Percentiles rank a stretch among this genome's conserved stretches.
phyloP scores from a whole-genome alignment of 2,888 invertebrate species.

The Myopa testacea region DNA sequence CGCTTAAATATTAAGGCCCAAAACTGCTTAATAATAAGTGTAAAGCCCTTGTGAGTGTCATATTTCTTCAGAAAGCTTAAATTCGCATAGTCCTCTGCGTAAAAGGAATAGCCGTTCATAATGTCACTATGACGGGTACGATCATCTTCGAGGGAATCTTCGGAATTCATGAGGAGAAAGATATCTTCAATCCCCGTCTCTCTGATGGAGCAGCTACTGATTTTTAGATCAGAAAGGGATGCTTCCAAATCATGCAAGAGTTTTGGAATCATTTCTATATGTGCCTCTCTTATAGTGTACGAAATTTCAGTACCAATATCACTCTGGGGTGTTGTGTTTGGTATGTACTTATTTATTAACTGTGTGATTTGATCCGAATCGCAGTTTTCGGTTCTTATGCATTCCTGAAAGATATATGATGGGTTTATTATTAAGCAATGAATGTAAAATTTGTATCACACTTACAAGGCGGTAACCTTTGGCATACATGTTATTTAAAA shows the following conservation, averaged over 20 bases:
- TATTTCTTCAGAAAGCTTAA: slow-evolving; percentile 24
- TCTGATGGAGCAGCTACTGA: slow-evolving; percentile 38
- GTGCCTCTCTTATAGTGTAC: slow-evolving; percentile 35
- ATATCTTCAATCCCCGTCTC: slow-evolving; percentile 42
- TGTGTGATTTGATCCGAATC: slow-evolving; percentile 30
- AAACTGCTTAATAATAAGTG: slow-evolving; percentile 71
- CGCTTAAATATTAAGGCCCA: slow-evolving; percentile 74
- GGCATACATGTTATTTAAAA: slow-evolving; percentile 84
- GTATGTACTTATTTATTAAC: slow-evolving; percentile 35
- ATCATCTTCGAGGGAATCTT: slow-evolving; percentile 22
- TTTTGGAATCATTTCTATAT: slow-evolving; percentile 10
- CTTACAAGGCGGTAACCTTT: slow-evolving; percentile 81
- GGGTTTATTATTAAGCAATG: not conserved
- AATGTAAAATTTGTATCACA: not conserved
- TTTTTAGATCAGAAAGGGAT: slow-evolving; percentile 3
- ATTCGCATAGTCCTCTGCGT: slow-evolving; percentile 13
- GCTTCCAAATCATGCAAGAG: slow-evolving; percentile 31
- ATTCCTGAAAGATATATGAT: slow-evolving; percentile 15
- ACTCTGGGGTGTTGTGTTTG: slow-evolving; percentile 21
- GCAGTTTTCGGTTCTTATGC: slow-evolving; percentile 25
- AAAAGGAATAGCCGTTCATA: slow-evolving; percentile 33
- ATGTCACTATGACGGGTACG: slow-evolving; percentile 32
- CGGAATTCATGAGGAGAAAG: slow-evolving; percentile 35
- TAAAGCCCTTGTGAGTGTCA: slow-evolving; percentile 1
- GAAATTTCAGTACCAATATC: slow-evolving; percentile 41